A percentile compares a stretch with the other conserved stretches of the same genome.
These are phyloP conservation scores for Camelus dromedarius DNA, from an alignment of 2,113 vertebrate species.

Conservation along the genomic window DNA sequence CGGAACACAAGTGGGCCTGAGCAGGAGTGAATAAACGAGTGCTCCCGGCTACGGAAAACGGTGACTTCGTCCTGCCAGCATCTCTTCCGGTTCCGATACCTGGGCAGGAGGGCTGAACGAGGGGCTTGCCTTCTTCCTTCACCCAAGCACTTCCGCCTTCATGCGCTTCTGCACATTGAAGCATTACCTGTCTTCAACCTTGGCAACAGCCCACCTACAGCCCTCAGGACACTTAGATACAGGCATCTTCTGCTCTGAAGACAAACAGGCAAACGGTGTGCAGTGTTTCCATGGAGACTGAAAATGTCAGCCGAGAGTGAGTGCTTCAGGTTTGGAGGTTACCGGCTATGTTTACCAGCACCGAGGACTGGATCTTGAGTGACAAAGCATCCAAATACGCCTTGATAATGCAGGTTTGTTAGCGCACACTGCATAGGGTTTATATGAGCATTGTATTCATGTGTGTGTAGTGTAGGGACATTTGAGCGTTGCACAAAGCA, in stretches of 20 bases:
- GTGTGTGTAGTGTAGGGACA: background rate
- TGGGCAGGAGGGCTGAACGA: background rate
- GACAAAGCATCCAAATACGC: background rate
- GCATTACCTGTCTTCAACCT: background rate
- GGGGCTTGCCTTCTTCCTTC: background rate
- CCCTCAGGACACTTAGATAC: background rate
- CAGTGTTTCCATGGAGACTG: background rate
- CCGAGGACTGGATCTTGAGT: background rate
- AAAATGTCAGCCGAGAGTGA: background rate
- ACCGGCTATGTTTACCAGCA: background rate
- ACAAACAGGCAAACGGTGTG: background rate
- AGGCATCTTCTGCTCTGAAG: background rate
- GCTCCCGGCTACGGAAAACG: too few relatives aligned
- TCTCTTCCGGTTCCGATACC: background rate
- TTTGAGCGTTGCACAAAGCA: background rate
- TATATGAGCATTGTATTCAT: too few relatives aligned
- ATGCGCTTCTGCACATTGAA: background rate
- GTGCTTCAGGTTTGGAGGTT: background rate
- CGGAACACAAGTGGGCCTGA: background rate
- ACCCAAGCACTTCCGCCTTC: background rate
- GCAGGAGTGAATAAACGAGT: too few relatives aligned
- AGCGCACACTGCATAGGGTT: too few relatives aligned
- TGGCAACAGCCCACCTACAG: background rate
- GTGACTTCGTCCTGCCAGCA: background rate
- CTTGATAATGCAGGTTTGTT: background rate